Percentiles rank a stretch among this genome's conserved stretches.
Evolutionary conservation across 1,140 invertebrate species (phyloP).

Genomic region (Pomacea maculata): DNA sequence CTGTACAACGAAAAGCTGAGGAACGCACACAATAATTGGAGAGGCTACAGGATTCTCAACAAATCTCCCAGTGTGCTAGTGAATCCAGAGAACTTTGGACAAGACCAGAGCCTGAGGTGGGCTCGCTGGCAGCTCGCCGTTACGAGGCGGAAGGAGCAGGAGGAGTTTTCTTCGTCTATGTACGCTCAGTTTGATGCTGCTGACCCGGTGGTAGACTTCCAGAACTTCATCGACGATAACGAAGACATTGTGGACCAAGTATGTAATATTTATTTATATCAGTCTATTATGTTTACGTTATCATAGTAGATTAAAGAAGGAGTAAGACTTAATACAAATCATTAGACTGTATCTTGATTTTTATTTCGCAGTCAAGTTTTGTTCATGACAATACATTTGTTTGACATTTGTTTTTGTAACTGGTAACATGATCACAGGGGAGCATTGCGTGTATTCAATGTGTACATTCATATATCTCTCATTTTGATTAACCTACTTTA

Average conservation of each 20-base stretch:
- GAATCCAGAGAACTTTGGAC: constrained; percentile 24
- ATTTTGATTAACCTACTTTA: no score
- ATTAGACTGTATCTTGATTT: neutral
- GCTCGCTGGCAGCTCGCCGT: constrained; percentile 40
- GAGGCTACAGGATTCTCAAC: constrained; percentile 32
- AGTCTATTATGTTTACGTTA: neutral
- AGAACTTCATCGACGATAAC: constrained; percentile 45
- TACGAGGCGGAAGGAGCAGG: constrained; percentile 48
- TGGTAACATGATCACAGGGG: no score
- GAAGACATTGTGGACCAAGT: constrained; percentile 48
- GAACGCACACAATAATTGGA: constrained; percentile 28
- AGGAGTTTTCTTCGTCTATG: constrained; percentile 47
- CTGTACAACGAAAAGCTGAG: constrained; percentile 32
- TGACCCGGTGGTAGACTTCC: constrained; percentile 49
- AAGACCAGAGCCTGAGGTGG: constrained; percentile 34
- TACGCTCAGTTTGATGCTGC: constrained; percentile 46
- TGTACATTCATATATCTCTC: no score
- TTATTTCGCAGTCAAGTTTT: no score
- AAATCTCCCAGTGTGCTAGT: constrained; percentile 18
- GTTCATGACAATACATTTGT: no score
- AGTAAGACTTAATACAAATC: no score
- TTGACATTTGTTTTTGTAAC: no score
- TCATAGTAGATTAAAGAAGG: neutral
- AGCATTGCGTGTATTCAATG: no score
- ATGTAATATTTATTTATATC: neutral